Evolutionary conservation across 30 jellyfish, hydroid and myxozoan genomes (phyloP).

Genomic region (Aurelia aurita): DNA sequence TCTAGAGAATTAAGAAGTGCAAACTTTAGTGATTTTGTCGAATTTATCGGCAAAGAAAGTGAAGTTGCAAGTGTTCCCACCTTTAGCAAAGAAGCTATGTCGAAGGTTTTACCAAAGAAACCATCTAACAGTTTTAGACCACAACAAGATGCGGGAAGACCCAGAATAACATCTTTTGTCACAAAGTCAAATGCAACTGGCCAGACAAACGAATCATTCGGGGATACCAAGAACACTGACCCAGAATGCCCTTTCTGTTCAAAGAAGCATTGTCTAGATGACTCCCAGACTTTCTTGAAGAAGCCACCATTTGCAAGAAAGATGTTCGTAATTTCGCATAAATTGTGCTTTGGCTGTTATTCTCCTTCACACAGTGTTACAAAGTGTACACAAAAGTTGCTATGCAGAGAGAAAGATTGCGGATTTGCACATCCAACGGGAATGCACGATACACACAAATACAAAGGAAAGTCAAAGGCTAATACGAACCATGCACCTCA

Average conservation of each 20-base stretch:
- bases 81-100: slow-evolving; percentile 52
- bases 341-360: slow-evolving; percentile 56
- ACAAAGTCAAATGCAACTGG: slow-evolving; percentile 19
- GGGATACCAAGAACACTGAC: slow-evolving; percentile 25
- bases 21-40: slow-evolving; percentile 44
- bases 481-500: slow-evolving; percentile 27
- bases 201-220: slow-evolving; percentile 27
- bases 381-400: slow-evolving; percentile 38
- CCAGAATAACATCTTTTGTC: slow-evolving; percentile 21
- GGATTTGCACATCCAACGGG: slow-evolving; percentile 41
- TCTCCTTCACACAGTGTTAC: slow-evolving; percentile 32
- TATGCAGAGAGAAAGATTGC: slow-evolving; percentile 62
- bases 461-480: slow-evolving; percentile 36
- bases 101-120: slow-evolving; percentile 29
- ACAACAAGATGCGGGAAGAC: slow-evolving; percentile 29
- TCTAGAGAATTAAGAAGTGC: slow-evolving; percentile 54
- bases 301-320: slow-evolving; percentile 44
- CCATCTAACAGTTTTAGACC: slow-evolving; percentile 31
- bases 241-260: slow-evolving; percentile 39
- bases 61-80: slow-evolving; percentile 57
- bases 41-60: slow-evolving; percentile 28
- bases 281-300: slow-evolving; percentile 23
- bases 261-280: slow-evolving; percentile 48
- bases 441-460: slow-evolving; percentile 58
- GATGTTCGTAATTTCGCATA: slow-evolving; percentile 38